These are phyloP conservation scores for Apodemus sylvaticus DNA, from an alignment of 2,113 vertebrate genomes.

Conservation along the genomic window DNA sequence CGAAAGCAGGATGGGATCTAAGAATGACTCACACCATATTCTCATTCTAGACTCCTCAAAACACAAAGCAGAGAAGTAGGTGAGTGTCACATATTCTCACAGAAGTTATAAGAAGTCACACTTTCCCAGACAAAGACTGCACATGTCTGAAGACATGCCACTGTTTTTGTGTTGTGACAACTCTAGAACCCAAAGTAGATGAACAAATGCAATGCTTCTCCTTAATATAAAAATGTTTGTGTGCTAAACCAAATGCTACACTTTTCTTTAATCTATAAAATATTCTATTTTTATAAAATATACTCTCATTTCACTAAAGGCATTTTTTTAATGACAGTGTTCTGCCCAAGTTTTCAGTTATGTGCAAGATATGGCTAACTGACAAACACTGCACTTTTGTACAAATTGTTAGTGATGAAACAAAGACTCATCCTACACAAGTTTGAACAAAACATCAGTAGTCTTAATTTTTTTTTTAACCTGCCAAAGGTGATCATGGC, in stretches of 20 bases:
- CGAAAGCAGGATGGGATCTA: not conserved
- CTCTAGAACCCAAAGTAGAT: not conserved
- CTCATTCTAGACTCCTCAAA: not conserved
- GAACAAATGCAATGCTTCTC: not conserved
- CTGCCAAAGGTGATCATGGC: not conserved
- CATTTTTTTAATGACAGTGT: slow-evolving; percentile 31
- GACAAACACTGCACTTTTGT: slow-evolving; percentile 32
- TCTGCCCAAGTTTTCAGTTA: slow-evolving; percentile 23
- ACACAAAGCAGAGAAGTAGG: not conserved
- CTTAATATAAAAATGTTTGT: not conserved
- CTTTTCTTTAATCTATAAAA: not conserved
- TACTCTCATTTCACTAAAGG: not conserved
- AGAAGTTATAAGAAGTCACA: slow-evolving; percentile 7
- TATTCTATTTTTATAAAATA: not conserved
- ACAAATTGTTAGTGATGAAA: slow-evolving; percentile 3
- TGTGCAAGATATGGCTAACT: not conserved
- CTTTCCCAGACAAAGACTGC: not conserved
- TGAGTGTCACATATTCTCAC: not conserved
- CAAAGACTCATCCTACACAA: not conserved
- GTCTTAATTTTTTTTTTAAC: slow-evolving; percentile 15
- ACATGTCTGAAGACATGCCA: not conserved
- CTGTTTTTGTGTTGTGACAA: not conserved
- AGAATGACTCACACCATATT: not conserved
- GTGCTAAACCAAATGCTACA: not conserved
- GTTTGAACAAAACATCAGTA: not conserved